Conservation (phyloP, 2,888 invertebrate genomes). For the Melanostoma mellinum region DNA sequence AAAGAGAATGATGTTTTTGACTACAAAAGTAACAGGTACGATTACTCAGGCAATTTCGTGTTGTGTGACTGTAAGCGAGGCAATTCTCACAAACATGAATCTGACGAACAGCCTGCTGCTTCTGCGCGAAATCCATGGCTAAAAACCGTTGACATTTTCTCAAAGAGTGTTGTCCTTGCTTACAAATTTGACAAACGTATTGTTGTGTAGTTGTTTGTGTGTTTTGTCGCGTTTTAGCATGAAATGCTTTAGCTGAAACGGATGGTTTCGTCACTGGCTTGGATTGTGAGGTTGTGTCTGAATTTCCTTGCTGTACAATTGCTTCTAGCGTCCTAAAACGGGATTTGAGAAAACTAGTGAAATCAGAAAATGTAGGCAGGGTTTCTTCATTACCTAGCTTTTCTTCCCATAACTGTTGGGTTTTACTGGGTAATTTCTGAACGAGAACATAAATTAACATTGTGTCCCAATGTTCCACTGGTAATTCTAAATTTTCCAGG, state of each 20-base stretch:
- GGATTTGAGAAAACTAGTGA: too few relatives aligned
- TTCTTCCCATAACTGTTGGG: too few relatives aligned
- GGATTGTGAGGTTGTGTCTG: not conserved
- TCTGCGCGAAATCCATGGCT: not conserved
- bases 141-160: constrained; percentile 7
- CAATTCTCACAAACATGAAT: constrained; percentile 13
- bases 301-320: not conserved
- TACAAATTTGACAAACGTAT: constrained; percentile 3
- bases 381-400: too few relatives aligned
- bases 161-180: constrained; percentile 4
- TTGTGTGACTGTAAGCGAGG: constrained; percentile 2
- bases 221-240: not conserved
- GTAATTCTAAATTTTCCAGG: not conserved
- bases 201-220: not conserved
- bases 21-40: too few relatives aligned
- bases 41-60: not conserved
- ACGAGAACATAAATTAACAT: not conserved
- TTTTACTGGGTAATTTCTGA: not conserved
- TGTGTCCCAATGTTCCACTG: not conserved
- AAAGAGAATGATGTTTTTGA: too few relatives aligned
- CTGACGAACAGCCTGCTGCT: not conserved
- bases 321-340: not conserved
- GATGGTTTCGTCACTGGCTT: not conserved
- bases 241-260: not conserved
- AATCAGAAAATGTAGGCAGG: too few relatives aligned